Base-by-base conservation (phyloP, 2,113 vertebrate genomes). In the Cervus canadensis region DNA sequence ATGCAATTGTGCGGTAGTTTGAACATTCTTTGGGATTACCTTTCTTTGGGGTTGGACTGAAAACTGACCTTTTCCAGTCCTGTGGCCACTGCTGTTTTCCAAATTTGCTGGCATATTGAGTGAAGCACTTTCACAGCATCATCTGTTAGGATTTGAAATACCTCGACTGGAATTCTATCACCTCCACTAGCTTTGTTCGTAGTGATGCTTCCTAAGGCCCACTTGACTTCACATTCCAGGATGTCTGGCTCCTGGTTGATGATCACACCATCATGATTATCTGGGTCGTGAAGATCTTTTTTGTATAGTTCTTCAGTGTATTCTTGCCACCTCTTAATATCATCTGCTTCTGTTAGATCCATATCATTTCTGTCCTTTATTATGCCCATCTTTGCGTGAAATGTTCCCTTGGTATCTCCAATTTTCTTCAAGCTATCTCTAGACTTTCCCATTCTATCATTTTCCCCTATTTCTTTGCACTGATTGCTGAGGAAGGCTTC, bases 1-100 rank as follows among this genome's bases (percentile, higher is more conserved):
- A 3, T 64, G 30, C 62, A n/a, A 64, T n/a, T n/a, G 7, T 64
- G 30, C 0, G 0, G 30, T 17, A 64, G 62, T 64, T 64, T 64
- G 30, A 64, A 9, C 2, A 64, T 64, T 64, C 62, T 64, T 64
- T 64, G 33, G 33, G 7, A 64, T n/a, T n/a, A 3, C 16, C 62
- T 64, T 19, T n/a, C 62, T n/a, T 64, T 64, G 15, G 33, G 7
- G 9, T 4, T n/a, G 33, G 62, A 64, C n/a, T 64, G 33, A 64
- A 64, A 64, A 64, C 33, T 64, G 33, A n/a, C 33, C 16, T n/a
- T 64, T 64, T 64, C 64, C 64, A 67, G 64, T 67, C 33, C 33
- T 36, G 33, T 36, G 16, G 16, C 17, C 33, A 67, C 33, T 36
- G 33, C 64, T 19, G 33, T 67, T n/a, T 67, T 36, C 64, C 8